These are phyloP conservation scores for Peucedramus taeniatus DNA, from an alignment of 2,113 vertebrate species.

Conservation along the genomic window DNA sequence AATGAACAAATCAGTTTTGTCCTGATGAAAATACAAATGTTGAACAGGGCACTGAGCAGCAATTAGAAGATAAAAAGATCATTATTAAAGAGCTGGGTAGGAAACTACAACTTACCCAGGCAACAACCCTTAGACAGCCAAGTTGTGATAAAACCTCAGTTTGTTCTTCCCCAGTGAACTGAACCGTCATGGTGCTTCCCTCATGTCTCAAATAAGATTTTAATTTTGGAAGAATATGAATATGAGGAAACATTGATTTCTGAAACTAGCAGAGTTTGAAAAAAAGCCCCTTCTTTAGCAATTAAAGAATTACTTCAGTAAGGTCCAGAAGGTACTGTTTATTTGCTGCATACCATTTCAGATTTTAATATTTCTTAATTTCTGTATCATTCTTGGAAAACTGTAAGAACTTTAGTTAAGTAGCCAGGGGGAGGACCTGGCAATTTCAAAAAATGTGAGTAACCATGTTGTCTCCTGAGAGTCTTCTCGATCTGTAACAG, in stretches of 20 bases:
- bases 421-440: not conserved
- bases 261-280: not conserved
- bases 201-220: not conserved
- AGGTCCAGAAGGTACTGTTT: not conserved
- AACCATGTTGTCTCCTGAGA: not conserved
- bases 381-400: not conserved
- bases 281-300: accelerated
- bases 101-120: not conserved
- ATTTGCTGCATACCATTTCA: not conserved
- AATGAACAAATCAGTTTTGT: not conserved
- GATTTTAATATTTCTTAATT: not conserved
- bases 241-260: not conserved
- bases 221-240: not conserved
- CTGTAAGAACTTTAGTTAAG: not conserved
- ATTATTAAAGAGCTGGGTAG: not conserved
- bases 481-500: not conserved
- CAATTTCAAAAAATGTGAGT: not conserved
- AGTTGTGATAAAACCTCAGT: not conserved
- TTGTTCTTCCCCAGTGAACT: not conserved
- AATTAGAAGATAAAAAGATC: not conserved
- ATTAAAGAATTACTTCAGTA: not conserved
- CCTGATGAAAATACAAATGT: not conserved
- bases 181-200: not conserved
- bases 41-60: not conserved
- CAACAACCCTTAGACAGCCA: not conserved